These are phyloP conservation scores for Halcyon leucocephala DNA, from an alignment of 2,797 vertebrate species.

Conservation along the genomic window DNA sequence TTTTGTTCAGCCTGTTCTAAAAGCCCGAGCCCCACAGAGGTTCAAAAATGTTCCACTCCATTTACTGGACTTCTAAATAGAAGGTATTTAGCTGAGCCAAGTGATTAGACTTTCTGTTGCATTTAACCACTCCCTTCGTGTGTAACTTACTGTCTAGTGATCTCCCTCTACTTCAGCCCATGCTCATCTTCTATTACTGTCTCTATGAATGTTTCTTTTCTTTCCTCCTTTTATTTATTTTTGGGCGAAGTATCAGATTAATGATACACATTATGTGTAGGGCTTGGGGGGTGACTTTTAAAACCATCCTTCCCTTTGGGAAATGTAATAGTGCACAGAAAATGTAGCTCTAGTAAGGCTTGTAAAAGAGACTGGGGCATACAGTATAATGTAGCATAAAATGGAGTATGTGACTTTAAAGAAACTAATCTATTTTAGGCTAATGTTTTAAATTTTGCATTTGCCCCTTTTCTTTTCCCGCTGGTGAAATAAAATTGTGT, in stretches of 20 bases:
- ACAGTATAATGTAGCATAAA: slow-evolving; percentile 74
- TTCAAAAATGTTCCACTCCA: slow-evolving; percentile 54
- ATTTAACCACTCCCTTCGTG: not conserved
- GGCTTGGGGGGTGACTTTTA: not conserved
- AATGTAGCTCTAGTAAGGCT: slow-evolving; percentile 18
- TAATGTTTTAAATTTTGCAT: slow-evolving; percentile 59
- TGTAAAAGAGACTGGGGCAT: slow-evolving; percentile 69
- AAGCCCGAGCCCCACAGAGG: not conserved
- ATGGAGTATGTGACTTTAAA: slow-evolving; percentile 62
- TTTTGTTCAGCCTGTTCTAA: slow-evolving; percentile 39
- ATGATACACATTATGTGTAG: not conserved
- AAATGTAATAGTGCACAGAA: slow-evolving; percentile 29
- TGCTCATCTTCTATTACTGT: not conserved
- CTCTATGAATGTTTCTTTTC: not conserved
- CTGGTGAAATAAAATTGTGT: slow-evolving; percentile 20
- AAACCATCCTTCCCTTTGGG: slow-evolving; percentile 38
- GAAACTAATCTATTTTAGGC: slow-evolving; percentile 54
- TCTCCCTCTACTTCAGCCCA: not conserved
- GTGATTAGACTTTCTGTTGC: slow-evolving; percentile 24
- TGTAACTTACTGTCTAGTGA: not conserved
- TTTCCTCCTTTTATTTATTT: not conserved
- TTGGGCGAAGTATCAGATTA: not conserved
- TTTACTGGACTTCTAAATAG: slow-evolving; percentile 60
- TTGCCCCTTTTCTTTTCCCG: slow-evolving; percentile 29
- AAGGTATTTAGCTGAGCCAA: slow-evolving; percentile 25